These are phyloP conservation scores for Psittacula cyanocephala DNA, from an alignment of 2,113 vertebrate species.

Conservation along the genomic window DNA sequence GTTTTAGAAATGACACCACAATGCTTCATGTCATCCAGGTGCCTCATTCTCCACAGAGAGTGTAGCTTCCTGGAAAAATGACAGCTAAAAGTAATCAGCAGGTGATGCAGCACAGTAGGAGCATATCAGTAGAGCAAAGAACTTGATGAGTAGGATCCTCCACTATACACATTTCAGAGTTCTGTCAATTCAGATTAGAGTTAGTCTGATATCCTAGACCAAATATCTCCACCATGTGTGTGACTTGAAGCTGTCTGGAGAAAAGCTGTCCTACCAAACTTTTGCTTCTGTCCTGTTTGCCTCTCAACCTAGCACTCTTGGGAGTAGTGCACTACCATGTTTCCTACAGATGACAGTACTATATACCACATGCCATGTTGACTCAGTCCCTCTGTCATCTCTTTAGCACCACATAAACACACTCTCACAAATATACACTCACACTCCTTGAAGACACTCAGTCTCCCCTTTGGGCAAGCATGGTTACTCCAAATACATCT, in stretches of 20 bases:
- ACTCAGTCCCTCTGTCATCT: too few species aligned
- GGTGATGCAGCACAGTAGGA: not conserved
- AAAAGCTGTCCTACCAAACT: not conserved
- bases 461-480: not conserved
- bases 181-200: not conserved
- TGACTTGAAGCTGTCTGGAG: not conserved
- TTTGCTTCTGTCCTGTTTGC: not conserved
- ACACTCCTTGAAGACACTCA: not conserved
- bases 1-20: not conserved
- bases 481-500: not conserved
- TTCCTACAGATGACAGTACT: not conserved
- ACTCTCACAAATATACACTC: too few species aligned
- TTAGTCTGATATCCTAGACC: not conserved
- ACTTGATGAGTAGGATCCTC: not conserved
- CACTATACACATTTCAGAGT: not conserved
- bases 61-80: not conserved
- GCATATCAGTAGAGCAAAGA: not conserved
- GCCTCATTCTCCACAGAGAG: not conserved
- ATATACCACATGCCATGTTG: not conserved
- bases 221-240: not conserved
- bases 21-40: not conserved
- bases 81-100: not conserved
- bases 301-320: not conserved
- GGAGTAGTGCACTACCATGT: not conserved
- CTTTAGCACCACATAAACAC: not conserved